Evolutionary conservation across 2,888 invertebrate species (phyloP).

Genomic region (Thelaira solivaga): DNA sequence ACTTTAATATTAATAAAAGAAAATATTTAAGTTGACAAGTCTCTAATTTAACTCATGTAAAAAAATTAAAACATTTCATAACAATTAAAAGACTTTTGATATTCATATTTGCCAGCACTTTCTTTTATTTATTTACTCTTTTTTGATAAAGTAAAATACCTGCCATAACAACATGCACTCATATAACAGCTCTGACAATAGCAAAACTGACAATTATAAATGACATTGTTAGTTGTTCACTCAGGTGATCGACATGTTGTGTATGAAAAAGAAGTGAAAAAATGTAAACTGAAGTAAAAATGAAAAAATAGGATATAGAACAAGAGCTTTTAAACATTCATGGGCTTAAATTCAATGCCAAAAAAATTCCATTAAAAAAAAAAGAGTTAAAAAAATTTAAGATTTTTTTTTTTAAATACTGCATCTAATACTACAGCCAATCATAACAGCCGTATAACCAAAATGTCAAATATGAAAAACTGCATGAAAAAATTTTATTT

Average conservation of each 20-base stretch:
- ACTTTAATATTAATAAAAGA: too few relatives aligned
- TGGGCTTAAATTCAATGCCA: conserved; percentile 26
- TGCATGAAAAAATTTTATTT: background rate
- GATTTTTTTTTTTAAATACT: conserved; percentile 21
- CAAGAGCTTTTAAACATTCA: conserved; percentile 31
- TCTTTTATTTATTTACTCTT: background rate
- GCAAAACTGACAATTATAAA: conserved; percentile 58
- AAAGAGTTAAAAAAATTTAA: background rate
- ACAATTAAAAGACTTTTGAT: background rate
- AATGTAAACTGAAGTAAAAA: conserved; percentile 18
- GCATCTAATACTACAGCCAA: conserved; percentile 33
- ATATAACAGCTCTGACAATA: conserved; percentile 48
- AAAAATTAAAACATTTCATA: background rate
- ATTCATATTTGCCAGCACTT: background rate
- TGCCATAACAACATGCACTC: conserved; percentile 54
- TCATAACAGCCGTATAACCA: conserved; percentile 9
- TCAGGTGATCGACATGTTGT: conserved; percentile 41
- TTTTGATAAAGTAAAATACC: conserved; percentile 36
- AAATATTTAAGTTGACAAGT: too few relatives aligned
- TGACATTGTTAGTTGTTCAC: conserved; percentile 56
- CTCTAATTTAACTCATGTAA: background rate
- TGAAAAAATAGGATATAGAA: background rate
- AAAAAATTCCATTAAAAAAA: conserved; percentile 14
- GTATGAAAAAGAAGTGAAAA: conserved; percentile 31
- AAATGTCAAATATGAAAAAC: conserved; percentile 15